Conservation (phyloP, 1,140 invertebrate species). For the Ctenoplectra terminalis region DNA sequence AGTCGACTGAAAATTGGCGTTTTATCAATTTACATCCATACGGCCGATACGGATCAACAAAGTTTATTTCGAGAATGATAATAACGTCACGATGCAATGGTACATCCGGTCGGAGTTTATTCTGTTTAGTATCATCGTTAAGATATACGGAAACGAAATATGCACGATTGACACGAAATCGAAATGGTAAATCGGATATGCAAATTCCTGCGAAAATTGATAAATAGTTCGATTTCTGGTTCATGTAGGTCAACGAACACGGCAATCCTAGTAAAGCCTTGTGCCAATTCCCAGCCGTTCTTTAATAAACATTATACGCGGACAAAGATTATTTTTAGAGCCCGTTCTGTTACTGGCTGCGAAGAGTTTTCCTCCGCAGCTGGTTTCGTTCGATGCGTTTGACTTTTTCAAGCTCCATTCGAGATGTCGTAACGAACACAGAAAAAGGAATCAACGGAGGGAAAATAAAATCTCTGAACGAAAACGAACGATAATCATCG, state of each 20-base stretch:
- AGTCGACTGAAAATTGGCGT: neutral
- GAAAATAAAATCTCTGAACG: no score
- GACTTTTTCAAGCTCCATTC: neutral
- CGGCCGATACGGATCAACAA: constrained; percentile 8
- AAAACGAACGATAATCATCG: no score
- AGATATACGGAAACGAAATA: neutral
- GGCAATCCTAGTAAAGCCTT: constrained; percentile 30
- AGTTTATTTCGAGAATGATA: constrained; percentile 33
- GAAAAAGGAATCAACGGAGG: neutral
- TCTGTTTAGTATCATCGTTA: neutral
- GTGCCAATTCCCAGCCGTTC: constrained; percentile 37
- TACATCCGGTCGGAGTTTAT: constrained; percentile 3
- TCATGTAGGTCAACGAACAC: constrained; percentile 40
- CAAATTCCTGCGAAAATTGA: constrained; percentile 17
- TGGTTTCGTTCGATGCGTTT: neutral
- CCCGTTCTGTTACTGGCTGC: neutral
- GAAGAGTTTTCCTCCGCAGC: neutral
- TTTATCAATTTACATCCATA: constrained; percentile 1
- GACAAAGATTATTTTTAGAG: constrained; percentile 34
- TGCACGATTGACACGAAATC: neutral
- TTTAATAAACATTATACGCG: constrained; percentile 41
- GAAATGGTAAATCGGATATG: no score
- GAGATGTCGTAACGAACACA: neutral
- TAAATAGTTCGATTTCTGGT: neutral
- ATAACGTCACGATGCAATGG: neutral